Evolutionary conservation across 2,888 invertebrate genomes (phyloP).

Genomic region (Dryobotodes eremita): DNA sequence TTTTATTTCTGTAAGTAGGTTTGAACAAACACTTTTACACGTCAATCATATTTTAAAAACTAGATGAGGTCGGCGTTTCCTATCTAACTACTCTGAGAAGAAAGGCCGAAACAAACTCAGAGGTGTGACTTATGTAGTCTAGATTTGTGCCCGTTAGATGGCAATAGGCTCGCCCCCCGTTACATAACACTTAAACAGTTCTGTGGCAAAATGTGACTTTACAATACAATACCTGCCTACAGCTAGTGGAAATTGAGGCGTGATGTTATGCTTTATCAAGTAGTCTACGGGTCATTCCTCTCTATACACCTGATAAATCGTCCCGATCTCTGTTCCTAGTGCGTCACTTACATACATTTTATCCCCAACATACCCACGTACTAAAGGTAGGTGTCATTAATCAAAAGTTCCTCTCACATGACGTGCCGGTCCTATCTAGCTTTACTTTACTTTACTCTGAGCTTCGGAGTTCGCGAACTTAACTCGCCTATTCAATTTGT

Average conservation of each 20-base stretch:
- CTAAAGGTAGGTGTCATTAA: conserved; percentile 29
- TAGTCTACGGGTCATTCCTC: too few relatives aligned
- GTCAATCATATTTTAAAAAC: too few relatives aligned
- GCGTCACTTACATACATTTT: background rate
- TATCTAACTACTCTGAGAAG: too few relatives aligned
- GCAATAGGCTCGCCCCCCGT: too few relatives aligned
- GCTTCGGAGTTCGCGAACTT: background rate
- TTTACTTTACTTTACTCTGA: background rate
- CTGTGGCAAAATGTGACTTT: background rate
- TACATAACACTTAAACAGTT: background rate
- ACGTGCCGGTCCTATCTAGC: background rate
- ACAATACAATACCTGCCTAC: background rate
- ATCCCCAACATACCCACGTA: background rate
- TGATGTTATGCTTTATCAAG: background rate
- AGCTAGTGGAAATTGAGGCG: background rate
- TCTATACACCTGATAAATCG: background rate
- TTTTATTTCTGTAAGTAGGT: too few relatives aligned
- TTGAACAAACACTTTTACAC: too few relatives aligned
- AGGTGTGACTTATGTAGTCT: background rate
- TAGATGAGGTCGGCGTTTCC: too few relatives aligned
- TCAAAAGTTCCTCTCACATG: conserved; percentile 24
- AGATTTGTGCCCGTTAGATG: background rate
- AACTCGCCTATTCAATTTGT: conserved; percentile 23
- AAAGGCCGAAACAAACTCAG: too few relatives aligned
- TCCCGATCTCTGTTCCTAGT: background rate